Evolutionary conservation across 1,140 invertebrate genomes (phyloP).

Genomic region (Drosophila bifasciata): DNA sequence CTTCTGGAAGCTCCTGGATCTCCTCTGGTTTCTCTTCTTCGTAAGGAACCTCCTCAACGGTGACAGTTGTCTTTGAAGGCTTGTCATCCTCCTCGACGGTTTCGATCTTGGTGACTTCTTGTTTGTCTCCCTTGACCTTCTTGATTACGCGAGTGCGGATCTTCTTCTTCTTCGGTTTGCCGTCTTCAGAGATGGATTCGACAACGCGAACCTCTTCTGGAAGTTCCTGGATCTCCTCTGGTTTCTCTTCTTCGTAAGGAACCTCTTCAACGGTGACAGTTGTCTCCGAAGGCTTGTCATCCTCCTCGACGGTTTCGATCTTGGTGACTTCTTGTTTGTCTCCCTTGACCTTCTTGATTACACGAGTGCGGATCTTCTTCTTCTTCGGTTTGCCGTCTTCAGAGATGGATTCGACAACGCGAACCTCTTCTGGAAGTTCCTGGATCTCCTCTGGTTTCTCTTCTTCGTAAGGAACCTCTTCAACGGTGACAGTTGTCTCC

Average conservation of each 20-base stretch:
- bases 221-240: conserved; percentile 2
- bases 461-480: not conserved
- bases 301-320: conserved; percentile 12
- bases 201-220: conserved; percentile 6
- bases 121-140: conserved; percentile 14
- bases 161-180: conserved; percentile 12
- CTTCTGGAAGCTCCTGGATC: conserved; percentile 5
- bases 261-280: conserved; percentile 9
- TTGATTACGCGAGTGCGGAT: conserved; percentile 11
- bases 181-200: not conserved
- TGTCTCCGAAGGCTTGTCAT: conserved; percentile 1
- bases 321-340: conserved; percentile 9
- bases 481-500: conserved; percentile 8
- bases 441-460: not conserved
- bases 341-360: conserved; percentile 15
- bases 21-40: not conserved
- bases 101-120: conserved; percentile 14
- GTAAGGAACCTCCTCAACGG: not conserved
- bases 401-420: not conserved
- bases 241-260: not conserved
- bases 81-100: conserved; percentile 14
- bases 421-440: conserved; percentile 6
- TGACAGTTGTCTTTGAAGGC: not conserved
- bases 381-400: conserved; percentile 11
- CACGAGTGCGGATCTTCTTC: conserved; percentile 13